Base-by-base conservation (phyloP, 2,888 invertebrate species). In the Conistra vaccinii region DNA sequence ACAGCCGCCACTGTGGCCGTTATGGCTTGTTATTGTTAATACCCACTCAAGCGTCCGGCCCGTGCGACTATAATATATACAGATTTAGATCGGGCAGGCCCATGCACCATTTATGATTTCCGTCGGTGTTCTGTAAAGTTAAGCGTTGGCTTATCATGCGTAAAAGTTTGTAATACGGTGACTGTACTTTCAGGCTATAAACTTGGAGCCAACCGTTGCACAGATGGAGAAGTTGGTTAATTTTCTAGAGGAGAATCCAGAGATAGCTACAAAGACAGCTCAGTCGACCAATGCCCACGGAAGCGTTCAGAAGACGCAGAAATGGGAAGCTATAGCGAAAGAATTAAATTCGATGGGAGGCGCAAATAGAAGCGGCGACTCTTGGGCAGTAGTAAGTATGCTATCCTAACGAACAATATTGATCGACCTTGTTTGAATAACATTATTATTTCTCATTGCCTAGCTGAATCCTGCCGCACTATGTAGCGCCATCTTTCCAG, bases 371-470 rank as follows among this genome's bases (percentile, higher is more conserved):
- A 10, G 3, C 39, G 3, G 55, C 6, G 20, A 12, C 6, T 26
- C 20, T 39, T 67, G 67, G 67, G 39, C 55, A 67, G 10, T 55
- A 55, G 67, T 67, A 67, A 67, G 67, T 63, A 63, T 26, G 42
- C 42, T 26, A 6, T 12, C 20, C 12, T 20, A 63, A 3, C 6
- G 5, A 45, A 45, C 1, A 26, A 20, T 26, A 1, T 26, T n/a
- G 42, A 10, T 35, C 17, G 6, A 20, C 1, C 39, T 20, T 20
- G 5, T 42, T 42, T 42, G 17, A 62, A 17, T 20, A n/a, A 17
- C 39, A 39, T 39, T 17, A n/a, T 35, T 7, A 35, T 60, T 12
- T 17, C 17, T n/a, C 14, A 61, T 39, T 39, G 20, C 17, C 5
- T 26, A 26, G 6, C 26, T 26, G 42, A 63, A 45, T 6, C 3